Base-by-base conservation (phyloP, 2,888 invertebrate genomes). In the Deilephila porcellus region DNA sequence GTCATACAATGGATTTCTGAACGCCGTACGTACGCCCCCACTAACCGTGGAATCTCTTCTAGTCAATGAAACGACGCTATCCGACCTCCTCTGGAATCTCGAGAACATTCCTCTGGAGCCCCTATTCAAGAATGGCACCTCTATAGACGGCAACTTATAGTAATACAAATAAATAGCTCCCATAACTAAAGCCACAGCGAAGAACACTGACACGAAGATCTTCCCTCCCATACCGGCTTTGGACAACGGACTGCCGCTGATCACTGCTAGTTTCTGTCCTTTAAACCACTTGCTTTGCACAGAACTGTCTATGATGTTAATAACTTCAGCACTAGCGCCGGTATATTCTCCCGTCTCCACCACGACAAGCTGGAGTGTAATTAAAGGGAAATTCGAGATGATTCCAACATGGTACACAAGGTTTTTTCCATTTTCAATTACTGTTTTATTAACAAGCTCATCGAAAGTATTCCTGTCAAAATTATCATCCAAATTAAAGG, bases 1-100 rank as follows among this genome's bases (percentile, higher is more conserved):
- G 74, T 91, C 87, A 78, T 93, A 94, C 78, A 94, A 76, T 0
- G 94, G 94, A 81, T 94, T 94, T 34, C 92, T 91, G 74, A 94
- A 94, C 0, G 92, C 90, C 0, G 90, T 88, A 53, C 86, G 83
- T 5, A 79, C 80, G 6, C 83, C 78, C 7, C 83, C 80, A 60
- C 86, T 86, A 0, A 84, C 81, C 0, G 82, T 81, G 4, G 94
- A 94, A 76, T 92, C 93, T 72, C 92, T 86, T 72, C 93, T 82
- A 0, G 93, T 91, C 76, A 94, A 79, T 34, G 93, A 92, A 8
- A 94, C 90, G 0, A 93, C 85, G 79, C 94, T 94, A 1, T 94
- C 94, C 6, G 92, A 90, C 71, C 94, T 86, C 29, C 87, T 84
- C 64, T 91, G 87, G 60, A 90, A 89, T 73, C 93, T 89, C 0